Base-by-base conservation (phyloP, 2,797 vertebrate species). In the Cossypha caffra region DNA sequence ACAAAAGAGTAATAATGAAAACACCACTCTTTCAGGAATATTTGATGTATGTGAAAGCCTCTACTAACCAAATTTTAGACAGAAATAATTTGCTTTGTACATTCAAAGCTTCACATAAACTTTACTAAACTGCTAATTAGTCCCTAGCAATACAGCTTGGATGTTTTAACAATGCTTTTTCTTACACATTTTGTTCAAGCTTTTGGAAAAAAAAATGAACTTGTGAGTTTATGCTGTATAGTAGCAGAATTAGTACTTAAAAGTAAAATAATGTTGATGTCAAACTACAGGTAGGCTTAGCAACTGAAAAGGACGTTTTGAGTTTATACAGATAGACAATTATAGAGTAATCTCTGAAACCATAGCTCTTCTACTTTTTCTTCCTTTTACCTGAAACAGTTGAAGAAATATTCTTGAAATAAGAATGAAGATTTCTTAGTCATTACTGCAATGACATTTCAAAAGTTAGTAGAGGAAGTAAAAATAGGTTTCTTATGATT, bases 41-140 rank as follows among this genome's bases (percentile, higher is more conserved):
- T 31, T 89, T 90, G 23, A 63, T 83, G 33, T 52, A 51, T 78
- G 9, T 59, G 31, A 78, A 90, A 89, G 23, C 25, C 11, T 93
- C 26, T 66, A 19, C 28, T 48, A 62, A 59, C 54, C 18, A 35
- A 38, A 75, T 29, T 74, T 88, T 62, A 64, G 20, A 25, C 9
- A 50, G 9, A 38, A 40, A 66, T 31, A 0, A 43, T 42, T 31
- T 7, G 2, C 11, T 72, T 48, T 68, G 11, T 69, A 11, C 1
- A 1, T 77, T 82, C 5, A 24, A 74, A 86, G 16, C 33, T 48
- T 29, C 8, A 5, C 19, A 18, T 31, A 73, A 78, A 33, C 19
- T 37, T 86, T 18, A 72, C 10, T 59, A 40, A 47, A 73, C 33
- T 86, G 20, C 7, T 33, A 33, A 28, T 23, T 80, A 11, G 40